Percentiles rank a stretch among this genome's conserved stretches.
Evolutionary conservation across 2,797 vertebrate species (phyloP).

Genomic region (Rhyacichthys aspro): DNA sequence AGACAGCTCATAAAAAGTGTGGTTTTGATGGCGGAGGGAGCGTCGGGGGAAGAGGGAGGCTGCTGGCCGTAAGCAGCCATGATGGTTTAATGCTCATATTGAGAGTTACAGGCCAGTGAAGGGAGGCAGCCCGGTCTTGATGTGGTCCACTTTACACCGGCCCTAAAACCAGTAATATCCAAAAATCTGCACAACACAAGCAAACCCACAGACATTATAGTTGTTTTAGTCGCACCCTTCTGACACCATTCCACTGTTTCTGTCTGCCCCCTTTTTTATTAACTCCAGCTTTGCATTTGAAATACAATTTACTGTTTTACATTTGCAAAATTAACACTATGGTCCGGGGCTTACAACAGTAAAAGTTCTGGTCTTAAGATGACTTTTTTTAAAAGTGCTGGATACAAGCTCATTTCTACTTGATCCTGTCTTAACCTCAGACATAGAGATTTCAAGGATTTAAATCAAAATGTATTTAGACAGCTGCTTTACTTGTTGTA

Average conservation of each 20-base stretch:
- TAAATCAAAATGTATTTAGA: no score
- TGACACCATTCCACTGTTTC: slow-evolving; percentile 49
- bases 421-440: no score
- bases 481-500: no score
- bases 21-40: slow-evolving; percentile 66
- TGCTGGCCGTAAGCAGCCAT: slow-evolving; percentile 78
- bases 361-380: no score
- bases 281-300: neutral
- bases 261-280: slow-evolving; percentile 25
- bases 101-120: slow-evolving; percentile 76
- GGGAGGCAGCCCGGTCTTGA: slow-evolving; percentile 63
- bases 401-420: no score
- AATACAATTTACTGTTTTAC: neutral
- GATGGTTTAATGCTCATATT: slow-evolving; percentile 81
- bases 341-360: no score
- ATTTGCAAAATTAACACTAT: no score
- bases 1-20: slow-evolving; percentile 80
- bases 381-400: no score
- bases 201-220: slow-evolving; percentile 45
- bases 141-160: slow-evolving; percentile 76
- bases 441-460: no score
- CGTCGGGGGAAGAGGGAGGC: slow-evolving; percentile 62
- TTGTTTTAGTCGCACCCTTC: slow-evolving; percentile 57
- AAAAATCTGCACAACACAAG: slow-evolving; percentile 51
- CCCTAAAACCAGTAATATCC: slow-evolving; percentile 68